Percentiles rank a stretch among this genome's conserved stretches.
These are phyloP conservation scores for Drosophila asahinai DNA, from an alignment of 1,140 invertebrate species.

Conservation along the genomic window DNA sequence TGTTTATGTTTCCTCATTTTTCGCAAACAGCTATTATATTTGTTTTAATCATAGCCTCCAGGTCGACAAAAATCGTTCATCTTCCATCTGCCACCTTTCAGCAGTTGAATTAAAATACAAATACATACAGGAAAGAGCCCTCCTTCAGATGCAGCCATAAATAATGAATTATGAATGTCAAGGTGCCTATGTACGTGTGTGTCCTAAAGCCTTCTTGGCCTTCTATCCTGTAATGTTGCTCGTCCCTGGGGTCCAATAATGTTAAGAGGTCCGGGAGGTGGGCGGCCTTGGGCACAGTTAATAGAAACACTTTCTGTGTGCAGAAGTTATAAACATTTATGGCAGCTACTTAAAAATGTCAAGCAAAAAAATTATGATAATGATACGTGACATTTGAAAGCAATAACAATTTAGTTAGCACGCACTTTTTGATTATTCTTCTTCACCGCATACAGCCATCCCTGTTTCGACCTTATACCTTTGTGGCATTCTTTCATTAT, in stretches of 20 bases:
- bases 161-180: slow-evolving; percentile 77
- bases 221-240: not conserved
- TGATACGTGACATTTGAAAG: slow-evolving; percentile 83
- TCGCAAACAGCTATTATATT: slow-evolving; percentile 46
- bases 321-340: slow-evolving; percentile 82
- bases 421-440: slow-evolving; percentile 78
- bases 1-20: not conserved
- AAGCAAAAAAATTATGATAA: slow-evolving; percentile 83
- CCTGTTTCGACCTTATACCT: slow-evolving; percentile 4
- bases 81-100: slow-evolving; percentile 19
- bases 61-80: slow-evolving; percentile 33
- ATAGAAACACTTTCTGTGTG: slow-evolving; percentile 64
- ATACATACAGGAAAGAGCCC: slow-evolving; percentile 35
- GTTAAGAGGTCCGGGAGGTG: slow-evolving; percentile 42
- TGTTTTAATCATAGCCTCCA: slow-evolving; percentile 50
- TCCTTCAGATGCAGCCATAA: slow-evolving; percentile 63
- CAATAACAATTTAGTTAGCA: slow-evolving; percentile 83
- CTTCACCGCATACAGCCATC: slow-evolving; percentile 24
- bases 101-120: slow-evolving; percentile 30
- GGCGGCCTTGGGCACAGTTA: slow-evolving; percentile 48
- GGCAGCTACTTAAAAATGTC: slow-evolving; percentile 83
- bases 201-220: slow-evolving; percentile 6
- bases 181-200: slow-evolving; percentile 62
- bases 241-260: slow-evolving; percentile 73
- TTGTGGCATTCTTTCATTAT: slow-evolving; percentile 50